Evolutionary conservation across 2,888 invertebrate genomes (phyloP), one percentile per base, ranked within the genome.

Genomic region (Platycheirus albimanus): DNA sequence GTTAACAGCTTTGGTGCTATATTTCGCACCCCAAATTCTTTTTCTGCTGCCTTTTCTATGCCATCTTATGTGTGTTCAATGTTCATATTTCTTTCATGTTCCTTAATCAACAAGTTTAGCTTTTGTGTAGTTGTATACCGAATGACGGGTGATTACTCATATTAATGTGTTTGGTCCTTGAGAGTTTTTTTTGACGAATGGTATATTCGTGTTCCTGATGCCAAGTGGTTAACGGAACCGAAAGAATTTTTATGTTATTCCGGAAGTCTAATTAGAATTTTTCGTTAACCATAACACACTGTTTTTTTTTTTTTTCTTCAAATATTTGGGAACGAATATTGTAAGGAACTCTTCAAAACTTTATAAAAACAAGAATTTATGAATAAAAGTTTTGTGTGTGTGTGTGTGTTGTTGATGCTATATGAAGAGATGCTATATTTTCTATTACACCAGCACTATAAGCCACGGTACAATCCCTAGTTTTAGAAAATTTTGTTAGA

Each of bases 121-220:
- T 74, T 77, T 83, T 78, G 72, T 78, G 83, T 72, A 69, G n/a
- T 41, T 19, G 72, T 69, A 58, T n/a, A 64, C 72, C 72, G n/a
- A 69, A 67, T 78, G 83, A 83, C 63, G 77, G 83, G 74, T 83
- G 83, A 83, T 83, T 83, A 83, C 78, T 83, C 83, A 83, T 83
- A 83, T 78, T 78, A 83, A 83, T 83, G 77, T 83, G 78, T 83
- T 66, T 76, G 64, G 72, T 78, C 77, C 83, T 78, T 83, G 72
- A 78, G 56, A n/a, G n/a, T n/a, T n/a, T n/a, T n/a, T 72, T 61
- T 70, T 74, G 69, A 83, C 66, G 72, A 83, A 83, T 83, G 63
- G 61, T 69, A 56, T 45, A 45, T 83, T 83, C 77, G 67, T 77
- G 61, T 63, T 54, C 15, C 52, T 77, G n/a, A n/a, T n/a, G 24